These are phyloP conservation scores for Drosophila arizonae DNA, from an alignment of 1,140 invertebrate species.

Conservation along the genomic window DNA sequence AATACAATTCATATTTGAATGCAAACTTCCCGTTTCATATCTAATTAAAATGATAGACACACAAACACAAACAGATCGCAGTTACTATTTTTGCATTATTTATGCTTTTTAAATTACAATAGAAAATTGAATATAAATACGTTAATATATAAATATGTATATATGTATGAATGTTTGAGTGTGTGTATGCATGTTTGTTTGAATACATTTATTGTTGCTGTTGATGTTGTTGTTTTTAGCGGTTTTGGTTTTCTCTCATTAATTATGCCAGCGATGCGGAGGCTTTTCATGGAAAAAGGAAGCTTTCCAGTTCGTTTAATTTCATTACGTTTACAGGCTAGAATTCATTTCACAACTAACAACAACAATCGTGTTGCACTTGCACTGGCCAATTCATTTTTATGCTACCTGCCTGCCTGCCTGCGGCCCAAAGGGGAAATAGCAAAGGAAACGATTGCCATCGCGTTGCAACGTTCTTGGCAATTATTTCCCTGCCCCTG, in stretches of 20 bases:
- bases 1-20: slow-evolving; percentile 4
- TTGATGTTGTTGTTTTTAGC: slow-evolving; percentile 6
- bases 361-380: slow-evolving; percentile 28
- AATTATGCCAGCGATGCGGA: slow-evolving; percentile 64
- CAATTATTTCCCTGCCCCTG: slow-evolving; percentile 30
- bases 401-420: slow-evolving; percentile 1
- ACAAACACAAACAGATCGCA: neutral
- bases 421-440: slow-evolving; percentile 21
- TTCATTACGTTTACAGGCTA: slow-evolving; percentile 60
- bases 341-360: slow-evolving; percentile 50
- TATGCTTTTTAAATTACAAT: slow-evolving; percentile 25
- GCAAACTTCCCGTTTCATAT: slow-evolving; percentile 21
- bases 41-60: slow-evolving; percentile 17
- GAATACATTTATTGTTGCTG: slow-evolving; percentile 24
- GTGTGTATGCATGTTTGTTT: neutral
- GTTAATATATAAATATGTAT: neutral
- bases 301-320: slow-evolving; percentile 75
- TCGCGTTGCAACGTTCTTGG: slow-evolving; percentile 47
- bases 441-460: slow-evolving; percentile 44
- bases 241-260: slow-evolving; percentile 66
- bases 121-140: slow-evolving; percentile 29
- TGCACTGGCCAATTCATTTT: slow-evolving; percentile 44
- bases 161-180: neutral
- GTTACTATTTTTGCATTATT: slow-evolving; percentile 11
- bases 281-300: slow-evolving; percentile 69